Conservation (phyloP, 2,888 invertebrate species). For the Venusia cambrica region DNA sequence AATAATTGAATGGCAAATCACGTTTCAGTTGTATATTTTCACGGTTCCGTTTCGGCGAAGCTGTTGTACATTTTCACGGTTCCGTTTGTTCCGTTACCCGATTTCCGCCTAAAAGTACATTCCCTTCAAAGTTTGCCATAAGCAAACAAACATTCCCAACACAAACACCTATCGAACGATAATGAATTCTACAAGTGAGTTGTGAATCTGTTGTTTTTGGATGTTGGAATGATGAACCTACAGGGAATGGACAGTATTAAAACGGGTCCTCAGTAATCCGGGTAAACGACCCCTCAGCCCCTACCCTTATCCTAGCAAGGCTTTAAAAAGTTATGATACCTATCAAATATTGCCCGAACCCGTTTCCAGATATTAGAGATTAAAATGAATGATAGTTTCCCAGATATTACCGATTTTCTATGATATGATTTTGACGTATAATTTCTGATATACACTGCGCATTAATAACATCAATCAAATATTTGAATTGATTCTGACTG, state of each 20-base stretch:
- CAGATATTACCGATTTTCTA: constrained; percentile 10
- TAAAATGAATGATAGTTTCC: constrained; percentile 20
- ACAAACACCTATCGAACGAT: constrained; percentile 29
- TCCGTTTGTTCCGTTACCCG: constrained; percentile 5
- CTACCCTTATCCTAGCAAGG: constrained; percentile 45
- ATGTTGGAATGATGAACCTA: constrained; percentile 52
- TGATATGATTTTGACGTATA: too few species aligned
- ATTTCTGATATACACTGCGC: too few species aligned
- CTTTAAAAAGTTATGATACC: constrained; percentile 45
- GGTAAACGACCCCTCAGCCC: constrained; percentile 34
- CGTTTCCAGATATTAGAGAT: constrained; percentile 21
- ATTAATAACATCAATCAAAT: too few species aligned
- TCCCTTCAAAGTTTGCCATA: too few species aligned
- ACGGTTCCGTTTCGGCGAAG: constrained; percentile 9
- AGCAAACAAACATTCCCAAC: too few species aligned
- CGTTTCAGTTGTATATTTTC: too few species aligned
- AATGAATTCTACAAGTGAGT: constrained; percentile 31
- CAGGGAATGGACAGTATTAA: constrained; percentile 45
- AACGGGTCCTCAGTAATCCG: constrained; percentile 53
- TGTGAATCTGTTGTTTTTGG: constrained; percentile 34
- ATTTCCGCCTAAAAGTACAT: too few species aligned
- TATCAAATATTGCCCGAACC: constrained; percentile 42
- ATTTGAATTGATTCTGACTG: too few species aligned
- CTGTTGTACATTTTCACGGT: constrained; percentile 15
- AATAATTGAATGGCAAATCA: constrained; percentile 19